These are phyloP conservation scores for Sesia apiformis DNA, from an alignment of 2,888 invertebrate genomes.

Conservation along the genomic window DNA sequence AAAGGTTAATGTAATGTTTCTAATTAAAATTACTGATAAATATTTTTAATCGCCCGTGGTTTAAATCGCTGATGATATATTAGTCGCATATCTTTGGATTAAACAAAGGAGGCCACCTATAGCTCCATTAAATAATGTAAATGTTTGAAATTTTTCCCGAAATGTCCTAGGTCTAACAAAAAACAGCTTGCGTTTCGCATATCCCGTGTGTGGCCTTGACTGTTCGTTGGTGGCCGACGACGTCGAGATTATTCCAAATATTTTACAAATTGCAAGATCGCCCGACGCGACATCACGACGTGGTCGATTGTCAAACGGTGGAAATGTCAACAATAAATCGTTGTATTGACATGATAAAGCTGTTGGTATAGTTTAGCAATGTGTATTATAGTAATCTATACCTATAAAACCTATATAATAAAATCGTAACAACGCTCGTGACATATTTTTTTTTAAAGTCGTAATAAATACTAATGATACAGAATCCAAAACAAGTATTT, in stretches of 20 bases:
- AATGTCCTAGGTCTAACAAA: background rate
- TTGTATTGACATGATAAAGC: background rate
- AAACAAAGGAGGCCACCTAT: too few relatives aligned
- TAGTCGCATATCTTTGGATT: constrained; percentile 11
- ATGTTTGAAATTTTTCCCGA: background rate
- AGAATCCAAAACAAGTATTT: too few relatives aligned
- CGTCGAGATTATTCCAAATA: constrained; percentile 55
- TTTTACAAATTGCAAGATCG: constrained; percentile 65
- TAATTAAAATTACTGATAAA: too few relatives aligned
- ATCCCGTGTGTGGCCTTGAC: background rate
- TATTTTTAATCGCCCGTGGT: too few relatives aligned
- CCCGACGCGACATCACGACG: constrained; percentile 43
- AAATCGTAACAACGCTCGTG: too few relatives aligned
- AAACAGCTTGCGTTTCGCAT: background rate
- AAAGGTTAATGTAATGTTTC: too few relatives aligned
- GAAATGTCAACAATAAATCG: constrained; percentile 12
- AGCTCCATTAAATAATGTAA: background rate
- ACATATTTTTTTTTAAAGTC: too few relatives aligned
- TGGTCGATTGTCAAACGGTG: constrained; percentile 21
- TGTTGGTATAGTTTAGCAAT: too few relatives aligned
- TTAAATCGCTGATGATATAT: too few relatives aligned
- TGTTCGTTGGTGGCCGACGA: constrained; percentile 57
- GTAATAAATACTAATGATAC: too few relatives aligned
- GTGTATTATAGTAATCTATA: too few relatives aligned
- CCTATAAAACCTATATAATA: too few relatives aligned